A percentile compares a stretch with the other conserved stretches of the same genome.
phyloP scores from a whole-genome alignment of 2,888 invertebrate species.

The Poecilus cupreus region DNA sequence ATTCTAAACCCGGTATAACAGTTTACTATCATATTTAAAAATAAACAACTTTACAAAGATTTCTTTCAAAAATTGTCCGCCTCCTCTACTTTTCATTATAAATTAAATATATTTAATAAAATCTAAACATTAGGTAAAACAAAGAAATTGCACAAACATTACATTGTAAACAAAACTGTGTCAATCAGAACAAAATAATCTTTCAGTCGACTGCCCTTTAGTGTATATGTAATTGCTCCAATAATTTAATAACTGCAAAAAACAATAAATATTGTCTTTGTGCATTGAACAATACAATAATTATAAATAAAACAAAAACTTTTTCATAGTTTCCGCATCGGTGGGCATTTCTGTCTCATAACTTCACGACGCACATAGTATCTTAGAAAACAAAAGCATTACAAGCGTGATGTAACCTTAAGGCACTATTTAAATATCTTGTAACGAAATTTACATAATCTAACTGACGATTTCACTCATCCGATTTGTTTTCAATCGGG shows the following conservation, averaged over 20 bases:
- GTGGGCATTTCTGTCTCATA: neutral
- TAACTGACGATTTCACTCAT: neutral
- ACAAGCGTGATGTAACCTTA: neutral
- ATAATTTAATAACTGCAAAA: neutral
- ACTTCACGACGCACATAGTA: neutral
- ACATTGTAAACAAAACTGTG: no score
- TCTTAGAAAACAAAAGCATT: conserved; percentile 3
- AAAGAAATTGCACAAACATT: no score
- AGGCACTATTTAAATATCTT: neutral
- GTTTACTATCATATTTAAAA: no score
- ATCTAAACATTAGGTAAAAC: no score
- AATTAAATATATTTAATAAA: no score
- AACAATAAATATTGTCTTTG: neutral
- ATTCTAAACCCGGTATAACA: no score
- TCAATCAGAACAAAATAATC: no score
- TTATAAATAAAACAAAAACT: conserved; percentile 6
- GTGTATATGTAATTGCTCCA: no score
- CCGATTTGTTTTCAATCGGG: neutral
- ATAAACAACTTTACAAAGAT: no score
- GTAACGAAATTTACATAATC: neutral
- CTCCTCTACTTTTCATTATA: no score
- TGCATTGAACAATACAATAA: neutral
- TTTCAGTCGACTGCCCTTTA: no score
- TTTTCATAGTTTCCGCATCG: neutral
- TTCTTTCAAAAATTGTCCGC: no score